These are phyloP conservation scores for Atta cephalotes DNA, from an alignment of 1,140 invertebrate species.

Conservation along the genomic window DNA sequence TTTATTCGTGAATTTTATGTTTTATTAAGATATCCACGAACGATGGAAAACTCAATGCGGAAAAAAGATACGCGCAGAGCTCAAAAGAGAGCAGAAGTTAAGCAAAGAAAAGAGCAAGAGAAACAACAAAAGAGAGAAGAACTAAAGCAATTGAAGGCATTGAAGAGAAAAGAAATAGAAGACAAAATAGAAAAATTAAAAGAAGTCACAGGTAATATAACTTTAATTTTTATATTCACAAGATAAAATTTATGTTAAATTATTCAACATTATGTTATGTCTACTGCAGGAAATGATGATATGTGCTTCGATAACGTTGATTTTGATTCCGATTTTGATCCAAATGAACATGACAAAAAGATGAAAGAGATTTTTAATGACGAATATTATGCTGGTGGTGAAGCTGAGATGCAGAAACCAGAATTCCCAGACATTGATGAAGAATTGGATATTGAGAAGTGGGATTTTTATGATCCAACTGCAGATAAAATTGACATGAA, in stretches of 20 bases:
- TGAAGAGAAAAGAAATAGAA: slow-evolving; percentile 96
- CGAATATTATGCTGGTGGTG: slow-evolving; percentile 92
- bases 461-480: slow-evolving; percentile 90
- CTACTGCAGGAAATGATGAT: slow-evolving; percentile 87
- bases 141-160: slow-evolving; percentile 93
- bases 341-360: slow-evolving; percentile 93
- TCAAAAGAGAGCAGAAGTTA: slow-evolving; percentile 91
- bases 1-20: slow-evolving; percentile 41
- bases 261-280: neutral
- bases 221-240: neutral
- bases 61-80: slow-evolving; percentile 93
- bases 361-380: slow-evolving; percentile 96
- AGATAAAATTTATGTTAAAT: neutral
- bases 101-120: slow-evolving; percentile 93
- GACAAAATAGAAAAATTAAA: slow-evolving; percentile 95
- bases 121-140: slow-evolving; percentile 94
- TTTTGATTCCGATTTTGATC: slow-evolving; percentile 97
- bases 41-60: slow-evolving; percentile 93
- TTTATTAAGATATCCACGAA: slow-evolving; percentile 92
- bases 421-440: slow-evolving; percentile 93
- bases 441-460: slow-evolving; percentile 90
- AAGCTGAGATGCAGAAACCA: slow-evolving; percentile 91
- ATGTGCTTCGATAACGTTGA: slow-evolving; percentile 87
- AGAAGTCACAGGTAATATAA: slow-evolving; percentile 92
- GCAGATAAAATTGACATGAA: slow-evolving; percentile 78